Conservation (phyloP, 2,797 vertebrate genomes). For the Pachyuromys duprasi region DNA sequence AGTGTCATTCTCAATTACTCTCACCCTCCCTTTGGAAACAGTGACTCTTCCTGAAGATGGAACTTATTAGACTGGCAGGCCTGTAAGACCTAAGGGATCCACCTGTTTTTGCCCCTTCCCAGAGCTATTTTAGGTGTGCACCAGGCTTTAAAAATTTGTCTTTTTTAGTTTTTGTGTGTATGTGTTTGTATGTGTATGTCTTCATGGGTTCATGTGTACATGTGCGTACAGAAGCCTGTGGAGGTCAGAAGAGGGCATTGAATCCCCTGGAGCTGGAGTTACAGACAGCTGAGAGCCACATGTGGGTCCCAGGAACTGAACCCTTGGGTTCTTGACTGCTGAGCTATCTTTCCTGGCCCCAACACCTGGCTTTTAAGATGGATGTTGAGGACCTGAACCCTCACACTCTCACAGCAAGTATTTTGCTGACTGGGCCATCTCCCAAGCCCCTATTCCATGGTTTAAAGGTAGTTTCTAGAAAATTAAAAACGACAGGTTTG, state of each 20-base stretch:
- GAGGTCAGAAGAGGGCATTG: background rate
- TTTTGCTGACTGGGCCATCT: background rate
- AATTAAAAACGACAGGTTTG: background rate
- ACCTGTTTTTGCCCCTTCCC: background rate
- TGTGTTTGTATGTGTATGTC: background rate
- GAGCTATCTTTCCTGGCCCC: background rate
- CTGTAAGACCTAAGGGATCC: background rate
- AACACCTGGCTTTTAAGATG: background rate
- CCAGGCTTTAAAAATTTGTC: background rate
- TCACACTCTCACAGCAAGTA: background rate
- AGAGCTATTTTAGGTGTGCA: background rate
- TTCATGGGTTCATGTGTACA: background rate
- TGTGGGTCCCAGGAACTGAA: too few relatives aligned
- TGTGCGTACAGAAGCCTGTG: background rate
- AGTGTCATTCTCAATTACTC: background rate
- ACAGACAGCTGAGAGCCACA: background rate
- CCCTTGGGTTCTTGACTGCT: background rate
- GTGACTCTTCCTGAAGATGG: background rate
- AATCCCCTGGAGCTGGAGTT: background rate
- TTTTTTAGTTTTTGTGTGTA: background rate
- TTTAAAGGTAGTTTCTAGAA: conserved; percentile 27
- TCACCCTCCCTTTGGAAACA: background rate
- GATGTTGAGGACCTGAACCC: background rate
- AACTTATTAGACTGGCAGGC: background rate
- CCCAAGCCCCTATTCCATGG: background rate